phyloP scores from a whole-genome alignment of 2,797 vertebrate species.

The Gallinago stenura region DNA sequence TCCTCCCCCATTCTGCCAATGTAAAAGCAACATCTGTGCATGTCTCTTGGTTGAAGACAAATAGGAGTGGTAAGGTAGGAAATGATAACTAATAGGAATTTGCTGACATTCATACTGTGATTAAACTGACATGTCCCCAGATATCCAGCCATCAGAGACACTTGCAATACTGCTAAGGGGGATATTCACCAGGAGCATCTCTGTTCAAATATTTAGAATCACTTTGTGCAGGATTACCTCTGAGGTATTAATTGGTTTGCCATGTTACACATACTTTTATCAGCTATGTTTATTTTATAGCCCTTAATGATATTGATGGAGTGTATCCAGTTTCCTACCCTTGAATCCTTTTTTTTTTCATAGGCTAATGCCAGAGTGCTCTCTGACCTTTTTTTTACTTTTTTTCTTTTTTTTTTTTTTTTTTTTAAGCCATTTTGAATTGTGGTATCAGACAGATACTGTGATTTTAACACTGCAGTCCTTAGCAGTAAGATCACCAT shows the following conservation, averaged over 20 bases:
- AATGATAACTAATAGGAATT: neutral
- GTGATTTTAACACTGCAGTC: neutral
- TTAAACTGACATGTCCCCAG: neutral
- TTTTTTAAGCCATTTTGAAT: neutral
- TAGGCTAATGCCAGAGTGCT: neutral
- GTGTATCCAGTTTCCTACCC: neutral
- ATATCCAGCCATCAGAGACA: neutral
- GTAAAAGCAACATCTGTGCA: neutral
- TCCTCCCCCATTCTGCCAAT: neutral
- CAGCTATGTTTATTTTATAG: neutral
- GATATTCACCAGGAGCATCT: neutral
- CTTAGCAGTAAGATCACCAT: neutral
- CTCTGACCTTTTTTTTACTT: neutral
- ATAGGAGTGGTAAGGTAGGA: neutral
- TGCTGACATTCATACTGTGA: neutral
- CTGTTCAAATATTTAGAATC: neutral
- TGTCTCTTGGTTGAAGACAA: neutral
- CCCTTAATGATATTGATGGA: neutral
- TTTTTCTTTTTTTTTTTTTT: too few relatives aligned
- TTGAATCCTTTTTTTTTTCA: neutral
- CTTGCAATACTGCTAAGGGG: neutral
- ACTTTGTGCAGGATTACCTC: neutral
- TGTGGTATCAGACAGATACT: neutral
- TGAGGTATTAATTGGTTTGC: neutral
- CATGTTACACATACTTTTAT: neutral